Conservation (phyloP, 2,888 invertebrate genomes). For the Galerucella calmariensis region DNA sequence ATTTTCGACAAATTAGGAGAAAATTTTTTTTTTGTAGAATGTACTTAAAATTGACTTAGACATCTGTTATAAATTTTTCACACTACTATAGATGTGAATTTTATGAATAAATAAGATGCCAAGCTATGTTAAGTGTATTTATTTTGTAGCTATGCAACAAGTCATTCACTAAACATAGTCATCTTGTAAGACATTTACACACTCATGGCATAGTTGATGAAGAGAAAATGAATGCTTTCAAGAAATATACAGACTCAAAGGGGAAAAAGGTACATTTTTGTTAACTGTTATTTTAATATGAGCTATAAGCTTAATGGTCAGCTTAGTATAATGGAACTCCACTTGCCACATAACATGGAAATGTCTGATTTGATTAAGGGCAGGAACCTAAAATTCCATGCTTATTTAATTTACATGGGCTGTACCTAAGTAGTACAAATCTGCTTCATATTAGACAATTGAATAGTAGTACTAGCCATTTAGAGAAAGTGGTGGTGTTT, state of each 20-base stretch:
- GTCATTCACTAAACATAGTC: conserved; percentile 59
- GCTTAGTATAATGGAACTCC: neutral
- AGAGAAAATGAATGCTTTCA: conserved; percentile 40
- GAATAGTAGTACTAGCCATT: no score
- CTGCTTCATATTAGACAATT: no score
- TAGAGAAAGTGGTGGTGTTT: no score
- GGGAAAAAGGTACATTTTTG: conserved; percentile 52
- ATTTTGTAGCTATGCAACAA: conserved; percentile 59
- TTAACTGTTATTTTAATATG: neutral
- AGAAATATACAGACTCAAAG: conserved; percentile 41
- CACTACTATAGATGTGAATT: neutral
- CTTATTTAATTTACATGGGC: no score
- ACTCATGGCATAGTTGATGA: conserved; percentile 55
- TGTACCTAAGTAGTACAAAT: no score
- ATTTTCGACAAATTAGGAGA: no score
- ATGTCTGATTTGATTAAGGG: no score
- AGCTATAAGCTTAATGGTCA: neutral
- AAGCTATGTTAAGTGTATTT: neutral
- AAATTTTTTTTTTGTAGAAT: neutral
- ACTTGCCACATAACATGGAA: neutral
- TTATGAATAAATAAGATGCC: conserved; percentile 14
- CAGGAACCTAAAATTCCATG: no score
- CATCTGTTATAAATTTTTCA: neutral
- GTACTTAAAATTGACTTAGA: neutral
- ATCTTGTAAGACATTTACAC: conserved; percentile 57